Evolutionary conservation across 2,113 vertebrate genomes (phyloP).

Genomic region (Rhinopithecus roxellana): DNA sequence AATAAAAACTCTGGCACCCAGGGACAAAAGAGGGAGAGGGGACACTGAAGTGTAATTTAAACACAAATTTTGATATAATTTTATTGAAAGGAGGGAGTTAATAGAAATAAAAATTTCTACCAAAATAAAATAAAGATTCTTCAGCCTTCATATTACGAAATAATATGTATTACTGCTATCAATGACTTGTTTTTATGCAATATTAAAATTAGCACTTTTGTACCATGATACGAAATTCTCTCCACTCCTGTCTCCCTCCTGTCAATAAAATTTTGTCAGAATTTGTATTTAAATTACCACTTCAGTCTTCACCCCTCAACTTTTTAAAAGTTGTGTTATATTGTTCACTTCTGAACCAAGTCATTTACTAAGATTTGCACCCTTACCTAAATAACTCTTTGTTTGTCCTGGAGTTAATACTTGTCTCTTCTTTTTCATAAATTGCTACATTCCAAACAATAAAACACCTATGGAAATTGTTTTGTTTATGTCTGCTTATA

Average conservation of each 20-base stretch:
- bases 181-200: background rate
- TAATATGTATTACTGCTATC: background rate
- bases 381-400: background rate
- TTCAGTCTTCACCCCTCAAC: background rate
- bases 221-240: background rate
- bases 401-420: background rate
- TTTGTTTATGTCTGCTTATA: background rate
- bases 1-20: background rate
- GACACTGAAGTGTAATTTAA: background rate
- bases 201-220: background rate
- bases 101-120: background rate
- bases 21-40: background rate
- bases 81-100: background rate
- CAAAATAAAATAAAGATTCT: too few species aligned
- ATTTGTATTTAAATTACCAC: background rate
- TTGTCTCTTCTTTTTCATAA: background rate
- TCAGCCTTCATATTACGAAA: background rate
- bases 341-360: background rate
- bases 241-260: fast-evolving
- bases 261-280: background rate
- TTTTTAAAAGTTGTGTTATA: background rate
- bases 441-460: background rate
- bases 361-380: background rate
- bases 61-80: background rate
- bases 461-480: background rate